phyloP scores from a whole-genome alignment of 2,888 invertebrate species.

The Drosophila nr. perissopoda region DNA sequence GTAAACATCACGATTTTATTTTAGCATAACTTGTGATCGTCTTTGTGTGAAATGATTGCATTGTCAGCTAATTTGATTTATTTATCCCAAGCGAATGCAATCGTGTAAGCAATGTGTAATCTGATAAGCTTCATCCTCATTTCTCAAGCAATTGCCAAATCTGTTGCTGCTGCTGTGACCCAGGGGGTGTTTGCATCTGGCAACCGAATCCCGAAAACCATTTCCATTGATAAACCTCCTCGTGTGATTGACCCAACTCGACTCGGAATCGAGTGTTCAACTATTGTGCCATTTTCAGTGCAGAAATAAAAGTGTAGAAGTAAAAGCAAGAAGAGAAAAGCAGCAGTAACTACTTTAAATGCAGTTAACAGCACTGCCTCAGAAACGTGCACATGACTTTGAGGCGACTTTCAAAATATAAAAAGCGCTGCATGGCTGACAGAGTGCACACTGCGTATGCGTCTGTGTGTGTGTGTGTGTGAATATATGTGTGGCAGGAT shows the following conservation, averaged over 20 bases:
- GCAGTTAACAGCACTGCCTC: slow-evolving; percentile 61
- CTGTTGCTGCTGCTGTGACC: slow-evolving; percentile 32
- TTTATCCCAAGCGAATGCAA: slow-evolving; percentile 27
- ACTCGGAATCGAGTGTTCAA: slow-evolving; percentile 32
- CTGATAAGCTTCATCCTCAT: slow-evolving; percentile 28
- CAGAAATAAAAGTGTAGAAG: slow-evolving; percentile 11
- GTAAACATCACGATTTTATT: not conserved
- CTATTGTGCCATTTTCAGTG: slow-evolving; percentile 48
- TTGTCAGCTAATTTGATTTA: slow-evolving; percentile 45
- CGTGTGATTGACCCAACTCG: slow-evolving; percentile 71
- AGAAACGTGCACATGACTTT: slow-evolving; percentile 72
- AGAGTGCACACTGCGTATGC: slow-evolving; percentile 18
- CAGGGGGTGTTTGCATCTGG: slow-evolving; percentile 23
- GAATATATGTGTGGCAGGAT: slow-evolving; percentile 19
- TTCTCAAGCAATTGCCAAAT: slow-evolving; percentile 32
- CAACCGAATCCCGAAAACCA: slow-evolving; percentile 14
- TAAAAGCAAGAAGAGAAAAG: slow-evolving; percentile 10
- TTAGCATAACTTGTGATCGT: not conserved
- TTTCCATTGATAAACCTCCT: slow-evolving; percentile 10
- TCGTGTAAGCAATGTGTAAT: slow-evolving; percentile 45
- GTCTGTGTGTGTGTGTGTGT: not conserved
- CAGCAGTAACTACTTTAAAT: slow-evolving; percentile 71
- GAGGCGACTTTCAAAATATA: slow-evolving; percentile 70
- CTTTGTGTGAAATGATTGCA: slow-evolving; percentile 12
- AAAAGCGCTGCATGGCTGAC: slow-evolving; percentile 23